Base-by-base conservation (phyloP, 1,140 invertebrate species). In the Magallana ariakensis region DNA sequence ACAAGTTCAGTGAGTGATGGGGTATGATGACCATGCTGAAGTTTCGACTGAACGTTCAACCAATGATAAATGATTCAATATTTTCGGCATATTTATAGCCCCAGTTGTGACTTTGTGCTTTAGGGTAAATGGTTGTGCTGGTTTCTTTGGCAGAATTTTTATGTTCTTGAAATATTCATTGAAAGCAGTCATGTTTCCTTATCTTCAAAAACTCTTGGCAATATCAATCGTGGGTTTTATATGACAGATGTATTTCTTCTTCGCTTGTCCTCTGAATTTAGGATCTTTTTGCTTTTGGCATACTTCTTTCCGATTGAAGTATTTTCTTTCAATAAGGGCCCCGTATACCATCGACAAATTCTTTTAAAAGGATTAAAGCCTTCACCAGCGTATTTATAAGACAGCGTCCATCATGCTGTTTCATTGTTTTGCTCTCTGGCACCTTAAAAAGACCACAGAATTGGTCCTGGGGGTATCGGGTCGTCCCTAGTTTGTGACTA, bases 191-290 rank as follows among this genome's bases (percentile, higher is more conserved):
- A 33, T 75, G 66, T 75, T 26, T 75, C 33, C 19, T 26, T 75
- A 75, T 75, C 66, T 75, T 26, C 66, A 26, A 26, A 75, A 22
- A 75, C 33, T 26, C 66, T 75, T 33, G 22, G 66, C 22, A 75
- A 75, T 75, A 26, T 26, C 66, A 75, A 70, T 75, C 33, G 33
- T 33, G 22, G 66, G 22, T 19, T 22, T 75, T 75, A 75, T 75
- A 75, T 75, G 66, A 75, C 66, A 75, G 66, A 75, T 75, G 66
- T 75, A 75, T 13, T 75, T 75, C 66, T 75, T 75, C 66, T 75
- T 75, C 19, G 19, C 66, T 13, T 33, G 66, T 75, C 66, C 66
- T 75, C 33, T 5, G 33, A 46, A 46, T 33, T 66, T 26, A 26
- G 66, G 13, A 75, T 26, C 1, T 19, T 33, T 75, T 75, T n/a